These are phyloP conservation scores for Lasioglossum vierecki DNA, from an alignment of 2,888 invertebrate genomes.

Conservation along the genomic window DNA sequence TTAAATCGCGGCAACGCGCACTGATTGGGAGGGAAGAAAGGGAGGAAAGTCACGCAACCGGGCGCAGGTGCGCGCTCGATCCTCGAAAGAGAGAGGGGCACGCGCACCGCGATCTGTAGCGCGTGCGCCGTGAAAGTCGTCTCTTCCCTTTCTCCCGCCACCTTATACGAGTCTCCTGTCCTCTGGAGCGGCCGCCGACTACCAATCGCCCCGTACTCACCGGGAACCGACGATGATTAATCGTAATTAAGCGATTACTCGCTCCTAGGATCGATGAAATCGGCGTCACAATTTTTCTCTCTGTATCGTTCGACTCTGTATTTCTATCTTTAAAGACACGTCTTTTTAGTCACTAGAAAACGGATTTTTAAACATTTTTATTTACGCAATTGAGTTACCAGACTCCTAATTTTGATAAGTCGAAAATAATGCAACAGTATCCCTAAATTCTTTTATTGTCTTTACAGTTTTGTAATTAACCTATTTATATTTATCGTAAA, in stretches of 20 bases:
- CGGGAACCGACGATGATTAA: slow-evolving; percentile 69
- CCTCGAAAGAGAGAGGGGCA: slow-evolving; percentile 64
- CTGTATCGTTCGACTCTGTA: neutral
- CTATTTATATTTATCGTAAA: neutral
- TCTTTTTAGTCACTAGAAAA: too few species aligned
- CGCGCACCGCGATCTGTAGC: slow-evolving; percentile 73
- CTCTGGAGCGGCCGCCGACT: slow-evolving; percentile 11
- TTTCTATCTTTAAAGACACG: neutral
- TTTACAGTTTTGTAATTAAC: neutral
- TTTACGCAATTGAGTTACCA: too few species aligned
- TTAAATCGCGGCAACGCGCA: slow-evolving; percentile 67
- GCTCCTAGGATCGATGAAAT: slow-evolving; percentile 33
- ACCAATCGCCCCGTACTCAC: slow-evolving; percentile 18
- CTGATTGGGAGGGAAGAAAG: slow-evolving; percentile 52
- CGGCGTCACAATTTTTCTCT: slow-evolving; percentile 37
- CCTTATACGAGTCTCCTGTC: slow-evolving; percentile 11
- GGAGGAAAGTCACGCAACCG: slow-evolving; percentile 72
- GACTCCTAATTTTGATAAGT: too few species aligned
- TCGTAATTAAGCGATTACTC: slow-evolving; percentile 76
- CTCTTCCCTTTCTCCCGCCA: slow-evolving; percentile 47
- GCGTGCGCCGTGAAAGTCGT: slow-evolving; percentile 74
- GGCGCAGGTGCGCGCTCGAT: slow-evolving; percentile 63
- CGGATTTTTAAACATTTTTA: too few species aligned
- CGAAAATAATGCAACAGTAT: too few species aligned
- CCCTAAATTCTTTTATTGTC: too few species aligned